Evolutionary conservation across 2,888 invertebrate genomes (phyloP).

Genomic region (Melangyna quadrimaculata): DNA sequence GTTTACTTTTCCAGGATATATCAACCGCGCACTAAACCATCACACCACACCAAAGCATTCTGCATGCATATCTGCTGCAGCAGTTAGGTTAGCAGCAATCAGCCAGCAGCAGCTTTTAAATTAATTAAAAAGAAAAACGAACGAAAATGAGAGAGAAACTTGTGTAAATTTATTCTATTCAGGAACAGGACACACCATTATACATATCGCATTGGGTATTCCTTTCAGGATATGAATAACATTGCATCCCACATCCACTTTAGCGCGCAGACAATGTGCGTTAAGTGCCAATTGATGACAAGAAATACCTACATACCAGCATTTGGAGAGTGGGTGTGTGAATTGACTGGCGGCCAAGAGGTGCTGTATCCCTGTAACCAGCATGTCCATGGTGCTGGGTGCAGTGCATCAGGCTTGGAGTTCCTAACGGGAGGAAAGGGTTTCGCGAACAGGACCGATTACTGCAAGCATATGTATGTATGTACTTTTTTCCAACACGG

Average conservation of each 20-base stretch:
- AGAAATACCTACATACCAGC: conserved; percentile 20
- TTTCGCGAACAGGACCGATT: not conserved
- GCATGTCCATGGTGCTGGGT: not conserved
- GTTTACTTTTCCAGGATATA: conserved; percentile 37
- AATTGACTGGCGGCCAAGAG: conserved; percentile 46
- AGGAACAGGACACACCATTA: conserved; percentile 17
- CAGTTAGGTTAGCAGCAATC: conserved; percentile 33
- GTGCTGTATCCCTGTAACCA: conserved; percentile 3
- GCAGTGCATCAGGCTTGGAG: not conserved
- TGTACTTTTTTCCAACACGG: conserved; percentile 41
- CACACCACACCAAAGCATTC: too few species aligned
- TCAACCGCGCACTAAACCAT: not conserved
- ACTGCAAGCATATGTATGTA: not conserved
- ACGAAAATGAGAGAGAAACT: conserved; percentile 52
- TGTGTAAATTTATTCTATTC: conserved; percentile 54
- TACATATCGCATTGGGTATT: conserved; percentile 10
- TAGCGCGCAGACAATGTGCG: conserved; percentile 53
- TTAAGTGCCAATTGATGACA: conserved; percentile 70
- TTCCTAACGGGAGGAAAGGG: conserved; percentile 4
- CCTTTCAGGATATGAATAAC: conserved; percentile 44
- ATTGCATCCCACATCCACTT: conserved; percentile 35
- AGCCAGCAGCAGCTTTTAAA: conserved; percentile 65
- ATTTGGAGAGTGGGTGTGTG: conserved; percentile 15
- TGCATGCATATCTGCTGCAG: conserved; percentile 1
- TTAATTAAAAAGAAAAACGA: conserved; percentile 62